Conservation (phyloP, 2,113 vertebrate species). For the Oncorhynchus clarkii region DNA sequence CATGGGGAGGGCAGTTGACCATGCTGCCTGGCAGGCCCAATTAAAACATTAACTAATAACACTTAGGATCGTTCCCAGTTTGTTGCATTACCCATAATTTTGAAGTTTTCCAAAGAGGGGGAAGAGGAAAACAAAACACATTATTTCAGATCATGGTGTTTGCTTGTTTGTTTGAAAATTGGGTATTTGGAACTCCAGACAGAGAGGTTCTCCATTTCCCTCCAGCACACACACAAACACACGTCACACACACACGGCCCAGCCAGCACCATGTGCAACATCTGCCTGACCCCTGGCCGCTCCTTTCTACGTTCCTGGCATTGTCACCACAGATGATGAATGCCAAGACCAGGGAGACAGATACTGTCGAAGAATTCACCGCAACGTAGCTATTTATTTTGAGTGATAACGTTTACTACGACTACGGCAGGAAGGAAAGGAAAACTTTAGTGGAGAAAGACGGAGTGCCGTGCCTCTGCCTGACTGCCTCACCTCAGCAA, state of each 20-base stretch:
- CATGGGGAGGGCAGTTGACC: slow-evolving; percentile 15
- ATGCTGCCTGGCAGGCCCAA: slow-evolving; percentile 30
- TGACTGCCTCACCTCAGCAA: not conserved
- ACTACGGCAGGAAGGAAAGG: slow-evolving; percentile 24
- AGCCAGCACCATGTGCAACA: slow-evolving; percentile 45
- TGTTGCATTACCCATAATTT: not conserved
- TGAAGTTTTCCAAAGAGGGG: no score
- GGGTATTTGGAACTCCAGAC: slow-evolving; percentile 39
- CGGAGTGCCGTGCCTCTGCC: not conserved
- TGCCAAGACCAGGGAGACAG: slow-evolving; percentile 51
- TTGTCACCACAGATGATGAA: slow-evolving; percentile 62
- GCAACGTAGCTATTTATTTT: slow-evolving; percentile 53
- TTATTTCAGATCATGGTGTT: slow-evolving; percentile 14
- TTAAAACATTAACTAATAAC: slow-evolving; percentile 48
- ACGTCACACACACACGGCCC: slow-evolving; percentile 12
- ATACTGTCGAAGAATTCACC: slow-evolving; percentile 55
- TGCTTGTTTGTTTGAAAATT: slow-evolving; percentile 19
- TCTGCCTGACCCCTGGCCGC: slow-evolving; percentile 69
- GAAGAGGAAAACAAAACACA: not conserved
- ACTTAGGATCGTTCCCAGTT: not conserved
- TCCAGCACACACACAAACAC: not conserved
- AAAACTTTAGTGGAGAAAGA: slow-evolving; percentile 14
- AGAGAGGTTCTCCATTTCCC: slow-evolving; percentile 17
- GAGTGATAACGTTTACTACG: slow-evolving; percentile 54
- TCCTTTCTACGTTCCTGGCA: slow-evolving; percentile 56